Conservation (phyloP, 2,113 vertebrate species). For the Nematolebias whitei region DNA sequence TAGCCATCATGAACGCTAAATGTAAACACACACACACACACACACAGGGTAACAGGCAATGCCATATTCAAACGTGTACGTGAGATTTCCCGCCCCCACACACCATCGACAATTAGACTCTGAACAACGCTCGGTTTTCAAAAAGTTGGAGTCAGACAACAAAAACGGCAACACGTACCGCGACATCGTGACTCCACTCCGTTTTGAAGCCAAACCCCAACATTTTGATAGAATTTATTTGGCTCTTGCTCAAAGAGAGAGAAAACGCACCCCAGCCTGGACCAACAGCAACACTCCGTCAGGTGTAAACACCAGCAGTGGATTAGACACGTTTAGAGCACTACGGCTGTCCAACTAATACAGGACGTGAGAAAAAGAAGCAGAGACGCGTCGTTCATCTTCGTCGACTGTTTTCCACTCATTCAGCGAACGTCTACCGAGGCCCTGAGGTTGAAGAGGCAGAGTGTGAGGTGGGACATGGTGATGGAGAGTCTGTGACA, state of each 20-base stretch:
- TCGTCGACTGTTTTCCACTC: constrained; percentile 37
- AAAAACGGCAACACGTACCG: constrained; percentile 38
- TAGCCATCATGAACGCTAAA: constrained; percentile 42
- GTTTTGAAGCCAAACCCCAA: constrained; percentile 18
- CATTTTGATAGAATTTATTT: constrained; percentile 19
- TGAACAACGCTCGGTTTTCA: constrained; percentile 33
- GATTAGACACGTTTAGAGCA: constrained; percentile 36
- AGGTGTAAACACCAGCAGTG: constrained; percentile 32
- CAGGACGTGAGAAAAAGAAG: constrained; percentile 40
- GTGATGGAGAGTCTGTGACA: neutral
- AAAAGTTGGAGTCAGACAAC: constrained; percentile 21
- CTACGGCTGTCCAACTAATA: constrained; percentile 2
- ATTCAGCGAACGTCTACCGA: constrained; percentile 64
- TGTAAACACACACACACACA: constrained; percentile 18
- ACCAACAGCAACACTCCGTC: constrained; percentile 46
- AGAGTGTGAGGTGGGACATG: constrained; percentile 49
- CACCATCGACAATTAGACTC: too few species aligned
- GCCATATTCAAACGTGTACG: constrained; percentile 41
- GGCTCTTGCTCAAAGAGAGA: constrained; percentile 21
- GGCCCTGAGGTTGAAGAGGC: constrained; percentile 81
- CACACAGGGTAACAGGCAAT: constrained; percentile 36
- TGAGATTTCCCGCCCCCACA: too few species aligned
- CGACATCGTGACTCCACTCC: constrained; percentile 29
- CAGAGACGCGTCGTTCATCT: constrained; percentile 45
- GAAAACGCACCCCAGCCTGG: constrained; percentile 11